Conservation (phyloP, 2,797 vertebrate species). For the Characodon lateralis region DNA sequence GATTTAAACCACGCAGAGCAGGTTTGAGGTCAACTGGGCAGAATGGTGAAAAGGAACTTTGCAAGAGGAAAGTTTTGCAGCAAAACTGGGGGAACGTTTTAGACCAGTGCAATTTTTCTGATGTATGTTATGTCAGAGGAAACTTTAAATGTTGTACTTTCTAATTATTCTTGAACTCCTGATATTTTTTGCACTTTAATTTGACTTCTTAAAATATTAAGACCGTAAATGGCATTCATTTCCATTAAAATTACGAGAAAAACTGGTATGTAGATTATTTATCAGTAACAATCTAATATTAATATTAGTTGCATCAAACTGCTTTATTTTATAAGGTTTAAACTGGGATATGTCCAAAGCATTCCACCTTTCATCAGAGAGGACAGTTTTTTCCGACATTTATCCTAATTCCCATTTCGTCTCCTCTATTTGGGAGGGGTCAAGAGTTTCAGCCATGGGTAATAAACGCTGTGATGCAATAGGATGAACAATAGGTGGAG, state of each 20-base stretch:
- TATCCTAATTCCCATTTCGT: not conserved
- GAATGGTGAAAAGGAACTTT: too few relatives aligned
- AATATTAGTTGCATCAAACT: not conserved
- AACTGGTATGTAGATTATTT: not conserved
- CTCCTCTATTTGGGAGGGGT: not conserved
- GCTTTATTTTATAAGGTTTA: not conserved
- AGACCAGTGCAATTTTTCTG: not conserved
- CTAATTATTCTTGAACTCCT: not conserved
- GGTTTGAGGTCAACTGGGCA: not conserved
- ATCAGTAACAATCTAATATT: too few relatives aligned
- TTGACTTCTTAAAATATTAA: not conserved
- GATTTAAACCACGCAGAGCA: not conserved
- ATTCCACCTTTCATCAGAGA: not conserved
- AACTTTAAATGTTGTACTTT: not conserved
- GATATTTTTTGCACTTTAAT: not conserved
- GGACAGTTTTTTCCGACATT: not conserved
- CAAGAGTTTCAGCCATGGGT: not conserved
- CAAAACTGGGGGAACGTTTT: not conserved
- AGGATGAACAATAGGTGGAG: not conserved
- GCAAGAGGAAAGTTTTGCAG: not conserved
- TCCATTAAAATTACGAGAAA: not conserved
- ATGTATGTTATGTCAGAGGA: not conserved
- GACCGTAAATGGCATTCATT: not conserved
- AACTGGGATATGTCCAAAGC: not conserved
- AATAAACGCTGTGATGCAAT: constrained; percentile 5